Conservation (phyloP, 2,888 invertebrate genomes). For the Escarpia spicata region DNA sequence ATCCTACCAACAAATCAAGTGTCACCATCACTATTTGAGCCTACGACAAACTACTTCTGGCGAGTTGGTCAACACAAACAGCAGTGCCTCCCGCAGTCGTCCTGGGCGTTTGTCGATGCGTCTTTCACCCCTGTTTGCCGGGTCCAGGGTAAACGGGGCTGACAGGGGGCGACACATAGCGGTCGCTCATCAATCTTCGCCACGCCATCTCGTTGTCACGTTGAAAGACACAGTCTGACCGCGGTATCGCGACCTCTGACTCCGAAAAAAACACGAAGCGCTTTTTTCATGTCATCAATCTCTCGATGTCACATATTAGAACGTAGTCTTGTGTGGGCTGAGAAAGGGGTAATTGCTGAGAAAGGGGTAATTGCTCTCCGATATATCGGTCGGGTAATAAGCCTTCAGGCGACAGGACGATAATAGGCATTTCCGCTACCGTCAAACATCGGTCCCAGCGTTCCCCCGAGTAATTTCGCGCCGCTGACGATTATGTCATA, state of each 20-base stretch:
- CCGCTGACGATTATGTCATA: conserved; percentile 2
- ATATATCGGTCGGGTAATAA: background rate
- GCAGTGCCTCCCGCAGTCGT: too few species aligned
- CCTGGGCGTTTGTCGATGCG: background rate
- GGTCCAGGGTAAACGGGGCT: background rate
- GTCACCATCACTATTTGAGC: too few species aligned
- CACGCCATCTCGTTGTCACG: background rate
- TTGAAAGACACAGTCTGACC: background rate
- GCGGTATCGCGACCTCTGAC: background rate
- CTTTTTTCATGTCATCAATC: background rate
- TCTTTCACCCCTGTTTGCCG: background rate
- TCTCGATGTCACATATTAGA: conserved; percentile 4
- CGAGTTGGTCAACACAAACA: too few species aligned
- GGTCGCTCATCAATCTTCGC: background rate
- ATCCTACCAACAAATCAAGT: too few species aligned
- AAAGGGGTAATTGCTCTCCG: background rate
- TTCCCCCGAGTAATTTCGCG: background rate
- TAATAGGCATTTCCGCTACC: conserved; percentile 13
- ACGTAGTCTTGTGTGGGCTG: background rate
- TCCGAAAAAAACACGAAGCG: background rate
- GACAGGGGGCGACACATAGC: background rate
- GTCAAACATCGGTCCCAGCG: background rate
- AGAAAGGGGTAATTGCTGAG: background rate
- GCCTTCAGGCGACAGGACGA: background rate
- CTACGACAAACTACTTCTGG: too few species aligned